Conservation (phyloP, 2,113 vertebrate species). For the Gnathonemus longibarbis region DNA sequence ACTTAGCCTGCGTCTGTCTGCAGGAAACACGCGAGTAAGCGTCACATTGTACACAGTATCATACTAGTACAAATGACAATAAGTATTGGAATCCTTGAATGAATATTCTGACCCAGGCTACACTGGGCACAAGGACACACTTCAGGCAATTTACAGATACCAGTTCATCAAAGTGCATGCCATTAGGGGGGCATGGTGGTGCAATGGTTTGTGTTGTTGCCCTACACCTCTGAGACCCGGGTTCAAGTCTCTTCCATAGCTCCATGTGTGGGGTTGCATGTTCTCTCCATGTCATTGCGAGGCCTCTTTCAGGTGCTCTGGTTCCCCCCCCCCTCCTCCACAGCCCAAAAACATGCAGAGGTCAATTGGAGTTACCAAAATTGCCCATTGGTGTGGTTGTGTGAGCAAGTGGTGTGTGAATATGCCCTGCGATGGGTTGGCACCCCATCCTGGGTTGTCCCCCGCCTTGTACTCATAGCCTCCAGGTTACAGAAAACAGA, state of each 20-base stretch:
- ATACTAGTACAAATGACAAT: background rate
- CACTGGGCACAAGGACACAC: background rate
- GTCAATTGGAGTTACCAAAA: background rate
- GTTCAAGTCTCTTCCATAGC: background rate
- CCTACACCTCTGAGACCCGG: background rate
- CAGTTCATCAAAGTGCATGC: too few relatives aligned
- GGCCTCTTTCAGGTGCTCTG: too few relatives aligned
- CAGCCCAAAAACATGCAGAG: background rate
- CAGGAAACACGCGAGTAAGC: background rate
- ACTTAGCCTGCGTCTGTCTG: background rate
- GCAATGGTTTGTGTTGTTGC: too few relatives aligned
- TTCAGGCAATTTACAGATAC: background rate
- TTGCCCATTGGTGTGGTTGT: background rate
- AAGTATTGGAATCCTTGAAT: too few relatives aligned
- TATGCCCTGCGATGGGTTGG: background rate
- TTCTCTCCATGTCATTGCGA: too few relatives aligned
- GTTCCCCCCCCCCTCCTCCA: too few relatives aligned
- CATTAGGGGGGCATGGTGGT: too few relatives aligned
- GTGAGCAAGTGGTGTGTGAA: background rate
- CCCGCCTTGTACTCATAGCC: background rate
- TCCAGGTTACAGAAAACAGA: background rate
- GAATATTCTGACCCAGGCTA: background rate
- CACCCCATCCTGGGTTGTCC: background rate
- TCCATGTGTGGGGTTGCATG: background rate
- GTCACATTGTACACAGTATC: background rate